Conservation (phyloP, 2,797 vertebrate species). For the Malurus leucopterus region DNA sequence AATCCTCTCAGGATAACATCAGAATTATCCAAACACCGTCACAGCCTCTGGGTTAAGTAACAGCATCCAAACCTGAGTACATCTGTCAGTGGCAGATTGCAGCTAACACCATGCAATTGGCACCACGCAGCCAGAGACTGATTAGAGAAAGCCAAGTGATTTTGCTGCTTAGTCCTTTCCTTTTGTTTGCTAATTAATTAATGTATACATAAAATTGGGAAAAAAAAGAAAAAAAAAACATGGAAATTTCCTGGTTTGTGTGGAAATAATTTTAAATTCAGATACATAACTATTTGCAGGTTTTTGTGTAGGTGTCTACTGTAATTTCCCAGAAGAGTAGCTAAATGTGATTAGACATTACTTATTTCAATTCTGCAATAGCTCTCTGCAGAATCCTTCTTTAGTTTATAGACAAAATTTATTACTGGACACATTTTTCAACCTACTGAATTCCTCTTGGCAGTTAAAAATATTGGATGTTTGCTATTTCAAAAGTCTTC, state of each 20-base stretch:
- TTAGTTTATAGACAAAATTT: background rate
- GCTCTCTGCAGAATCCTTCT: background rate
- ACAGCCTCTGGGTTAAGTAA: conserved; percentile 42
- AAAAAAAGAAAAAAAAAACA: no score
- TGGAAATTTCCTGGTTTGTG: background rate
- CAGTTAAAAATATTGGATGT: background rate
- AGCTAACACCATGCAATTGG: conserved; percentile 15
- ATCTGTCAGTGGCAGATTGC: conserved; percentile 61
- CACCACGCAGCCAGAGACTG: background rate
- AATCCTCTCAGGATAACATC: conserved; percentile 52
- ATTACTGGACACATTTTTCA: conserved; percentile 27
- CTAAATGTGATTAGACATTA: background rate
- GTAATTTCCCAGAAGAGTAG: background rate
- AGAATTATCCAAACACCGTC: conserved; percentile 40
- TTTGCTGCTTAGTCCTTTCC: background rate
- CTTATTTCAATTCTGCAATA: background rate
- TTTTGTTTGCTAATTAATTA: conserved; percentile 23
- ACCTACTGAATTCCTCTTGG: background rate
- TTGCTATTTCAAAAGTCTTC: background rate
- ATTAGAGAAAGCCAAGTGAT: conserved; percentile 9
- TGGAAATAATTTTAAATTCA: background rate
- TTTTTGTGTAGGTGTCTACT: background rate
- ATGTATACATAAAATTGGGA: background rate
- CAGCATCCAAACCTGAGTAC: conserved; percentile 44
- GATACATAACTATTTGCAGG: background rate